These are phyloP conservation scores for Hybos culiciformis DNA, from an alignment of 2,888 invertebrate species.

Conservation along the genomic window DNA sequence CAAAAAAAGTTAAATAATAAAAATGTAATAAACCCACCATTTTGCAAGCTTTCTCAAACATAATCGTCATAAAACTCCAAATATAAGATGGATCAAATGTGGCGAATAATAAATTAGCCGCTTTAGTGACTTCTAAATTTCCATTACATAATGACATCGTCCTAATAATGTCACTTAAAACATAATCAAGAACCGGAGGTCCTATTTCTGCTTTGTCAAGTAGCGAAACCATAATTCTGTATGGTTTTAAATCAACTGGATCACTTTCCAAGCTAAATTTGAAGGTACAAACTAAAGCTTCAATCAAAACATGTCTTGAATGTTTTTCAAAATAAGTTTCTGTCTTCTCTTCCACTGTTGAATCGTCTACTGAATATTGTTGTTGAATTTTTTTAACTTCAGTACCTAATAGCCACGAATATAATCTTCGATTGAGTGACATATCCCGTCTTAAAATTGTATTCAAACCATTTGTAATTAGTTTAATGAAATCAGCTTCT, in stretches of 20 bases:
- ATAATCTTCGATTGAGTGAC: constrained; percentile 74
- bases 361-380: constrained; percentile 20
- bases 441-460: constrained; percentile 73
- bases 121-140: constrained; percentile 60
- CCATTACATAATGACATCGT: constrained; percentile 42
- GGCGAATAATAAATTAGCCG: constrained; percentile 69
- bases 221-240: constrained; percentile 66
- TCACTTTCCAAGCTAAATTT: constrained; percentile 40
- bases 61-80: constrained; percentile 62
- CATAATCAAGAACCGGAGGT: constrained; percentile 58
- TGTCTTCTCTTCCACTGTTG: constrained; percentile 9
- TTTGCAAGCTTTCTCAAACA: constrained; percentile 46
- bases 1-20: not conserved
- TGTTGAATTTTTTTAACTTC: constrained; percentile 43
- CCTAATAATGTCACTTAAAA: constrained; percentile 65
- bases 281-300: constrained; percentile 48
- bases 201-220: constrained; percentile 81
- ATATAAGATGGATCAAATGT: constrained; percentile 74
- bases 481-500: constrained; percentile 52
- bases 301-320: constrained; percentile 51
- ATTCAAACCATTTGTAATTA: constrained; percentile 58
- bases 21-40: constrained; percentile 16
- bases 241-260: constrained; percentile 52
- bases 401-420: constrained; percentile 69
- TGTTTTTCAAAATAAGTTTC: constrained; percentile 49